Evolutionary conservation across 2,113 vertebrate genomes (phyloP), one percentile per base, ranked within the genome.

Genomic region (Corythornis madagascariensis): DNA sequence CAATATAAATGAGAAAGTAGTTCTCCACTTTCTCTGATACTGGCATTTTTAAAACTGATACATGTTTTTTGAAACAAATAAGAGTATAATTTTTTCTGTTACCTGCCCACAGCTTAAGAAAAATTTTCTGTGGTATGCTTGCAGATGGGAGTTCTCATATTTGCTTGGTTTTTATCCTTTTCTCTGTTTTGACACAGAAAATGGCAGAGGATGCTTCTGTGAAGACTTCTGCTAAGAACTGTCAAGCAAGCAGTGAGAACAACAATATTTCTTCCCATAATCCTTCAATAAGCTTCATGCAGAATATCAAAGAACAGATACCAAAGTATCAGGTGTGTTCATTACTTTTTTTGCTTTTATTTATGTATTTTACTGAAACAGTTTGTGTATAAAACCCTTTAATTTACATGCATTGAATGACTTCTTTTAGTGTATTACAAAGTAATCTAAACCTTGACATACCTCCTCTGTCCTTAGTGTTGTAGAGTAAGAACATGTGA

Each of bases 241-340:
- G 95, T 61, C 97, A 97, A 63, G 90, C 95, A 61, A 95, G 70
- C 38, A 97, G 45, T 75, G 96, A 88, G 22, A 94, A 69, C 81
- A 97, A 40, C 53, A 48, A 6, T 60, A 63, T 90, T 89, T 97
- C 96, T 65, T 87, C 93, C 35, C 94, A 94, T 14, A 64, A 82
- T 64, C 75, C 97, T 15, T 92, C 96, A 9, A 11, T 92, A 22
- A 94, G 65, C 26, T 95, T 84, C 35, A 69, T 90, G 19, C 95
- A 94, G 6, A 92, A 81, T 9, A 28, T 94, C 13, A 97, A 95
- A 91, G 98, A 98, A 40, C 97, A 97, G 45, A 92, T 97, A 75
- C 98, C 97, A 2, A 98, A 97, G 81, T 98, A 98, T 93, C 98
- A 98, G 98, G 98, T 98, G 96, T 25, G 5, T 33, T 80, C 20